Base-by-base conservation (phyloP, 2,888 invertebrate species). In the Beris chalybata region DNA sequence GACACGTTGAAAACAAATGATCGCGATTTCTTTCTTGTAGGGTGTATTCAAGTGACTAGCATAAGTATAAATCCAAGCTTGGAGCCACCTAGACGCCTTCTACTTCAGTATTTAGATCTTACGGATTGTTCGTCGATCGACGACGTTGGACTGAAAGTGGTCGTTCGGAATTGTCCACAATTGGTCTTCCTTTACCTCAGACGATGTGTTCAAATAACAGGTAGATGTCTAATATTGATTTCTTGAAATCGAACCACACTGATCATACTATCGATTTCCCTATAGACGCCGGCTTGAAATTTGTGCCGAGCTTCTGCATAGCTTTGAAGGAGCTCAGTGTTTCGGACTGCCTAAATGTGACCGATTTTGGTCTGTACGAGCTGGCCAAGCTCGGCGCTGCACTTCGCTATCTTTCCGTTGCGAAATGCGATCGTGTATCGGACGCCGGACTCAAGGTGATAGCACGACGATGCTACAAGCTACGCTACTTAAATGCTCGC, bases 351-450 rank as follows among this genome's bases (percentile, higher is more conserved):
- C 84, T 88, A 15, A 90, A 90, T 70, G 88, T 95, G 68, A 93
- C 95, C 0, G 95, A 96, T 79, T 94, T 93, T 75, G 95, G 95
- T 0, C 84, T 95, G 43, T 92, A 94, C 76, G 95, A 95, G 80
- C 80, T 96, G 68, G 93, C 95, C 9, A 91, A 93, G 75, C 82
- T 96, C 30, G 94, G 94, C 1, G 90, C 92, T 0, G 92, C 92
- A n/a, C 81, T 96, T 70, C 86, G 95, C 15, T 96, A 96, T 80
- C 86, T 96, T 12, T 95, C 95, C 31, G 93, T 95, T 31, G 95
- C 95, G 22, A 96, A 96, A 80, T 96, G 96, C 82, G 93, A 93
- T 71, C 90, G 91, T 78, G 91, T 96, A 3, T 93, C 91, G 45
- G 96, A 96, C 77, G 93, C 93, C 0, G 95, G 95, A 0, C 84